Evolutionary conservation across 1,140 invertebrate genomes (phyloP).

Genomic region (Sesamia nonagrioides): DNA sequence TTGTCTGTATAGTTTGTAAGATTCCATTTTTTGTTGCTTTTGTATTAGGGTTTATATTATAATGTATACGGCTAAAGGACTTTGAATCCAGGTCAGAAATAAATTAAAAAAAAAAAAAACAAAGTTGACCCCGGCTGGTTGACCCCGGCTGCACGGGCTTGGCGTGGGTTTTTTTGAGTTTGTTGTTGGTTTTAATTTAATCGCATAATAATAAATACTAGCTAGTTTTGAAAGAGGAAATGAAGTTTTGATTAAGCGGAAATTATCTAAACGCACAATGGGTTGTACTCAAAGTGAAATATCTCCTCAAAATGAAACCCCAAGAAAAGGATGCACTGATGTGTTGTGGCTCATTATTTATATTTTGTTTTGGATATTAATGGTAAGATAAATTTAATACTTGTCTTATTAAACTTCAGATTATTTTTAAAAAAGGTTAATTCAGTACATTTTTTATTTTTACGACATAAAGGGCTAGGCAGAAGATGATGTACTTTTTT

Average conservation of each 20-base stretch:
- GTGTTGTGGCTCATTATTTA: slow-evolving; percentile 94
- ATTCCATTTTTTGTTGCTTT: too few species aligned
- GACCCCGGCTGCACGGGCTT: too few species aligned
- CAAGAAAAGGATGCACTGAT: slow-evolving; percentile 93
- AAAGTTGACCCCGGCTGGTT: too few species aligned
- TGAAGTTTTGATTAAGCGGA: background rate
- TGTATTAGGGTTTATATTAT: too few species aligned
- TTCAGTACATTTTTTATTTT: background rate
- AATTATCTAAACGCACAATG: slow-evolving; percentile 62
- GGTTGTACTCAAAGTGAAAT: slow-evolving; percentile 85
- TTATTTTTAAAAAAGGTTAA: background rate
- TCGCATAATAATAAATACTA: background rate
- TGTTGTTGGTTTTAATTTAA: background rate
- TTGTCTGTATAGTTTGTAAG: too few species aligned
- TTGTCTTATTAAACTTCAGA: background rate
- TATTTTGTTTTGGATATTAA: slow-evolving; percentile 94
- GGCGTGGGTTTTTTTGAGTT: background rate
- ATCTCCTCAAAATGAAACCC: slow-evolving; percentile 83
- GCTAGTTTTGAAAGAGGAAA: background rate
- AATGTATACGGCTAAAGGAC: too few species aligned
- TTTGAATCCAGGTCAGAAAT: too few species aligned
- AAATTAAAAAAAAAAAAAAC: too few species aligned
- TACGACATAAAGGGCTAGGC: background rate
- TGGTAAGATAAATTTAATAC: slow-evolving; percentile 89
- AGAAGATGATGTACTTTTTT: background rate